Base-by-base conservation (phyloP, 2,113 vertebrate species). In the Rynchops niger region DNA sequence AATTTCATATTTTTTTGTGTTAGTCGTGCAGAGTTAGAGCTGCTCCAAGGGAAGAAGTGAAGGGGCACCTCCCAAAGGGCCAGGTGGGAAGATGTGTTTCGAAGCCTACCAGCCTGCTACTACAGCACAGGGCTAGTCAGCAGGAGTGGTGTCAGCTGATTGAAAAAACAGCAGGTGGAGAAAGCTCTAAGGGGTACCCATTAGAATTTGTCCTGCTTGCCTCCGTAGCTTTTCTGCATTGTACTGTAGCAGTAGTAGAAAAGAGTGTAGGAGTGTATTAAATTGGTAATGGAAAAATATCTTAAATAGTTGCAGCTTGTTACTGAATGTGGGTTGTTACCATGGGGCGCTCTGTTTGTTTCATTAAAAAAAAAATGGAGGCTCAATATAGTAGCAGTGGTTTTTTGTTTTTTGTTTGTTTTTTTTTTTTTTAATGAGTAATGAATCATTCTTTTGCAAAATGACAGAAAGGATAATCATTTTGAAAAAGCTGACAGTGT, bases 261-360 rank as follows among this genome's bases (percentile, higher is more conserved):
- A 85, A 89, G 82, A 38, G 66, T 77, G 92, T 95, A 70, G 96
- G 92, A 80, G 66, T 92, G 23, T 78, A 90, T 92, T 63, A 93
- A 96, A 88, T 86, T 76, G 42, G 81, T 90, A 93, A 88, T 89
- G 88, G 78, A 96, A 94, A 95, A 95, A 78, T 92, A 88, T 67
- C 91, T 94, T 97, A 92, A 94, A 81, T 97, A 93, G 90, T 90
- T 96, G 59, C 55, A 90, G 62, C 87, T 95, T 91, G 47, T 81
- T 95, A 74, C 50, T 90, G 71, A 82, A 91, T 1, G 43, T 96
- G 74, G 78, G 53, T 85, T 90, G 96, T 94, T 94, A 83, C 94
- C 87, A 86, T 94, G 87, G 86, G 91, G 32, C 30, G 32, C 26
- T 96, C 85, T 74, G 58, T 86, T 93, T 96, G 58, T 96, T 91